These are phyloP conservation scores for Oasisia sp. DNA, from an alignment of 2,888 invertebrate genomes.

Conservation along the genomic window DNA sequence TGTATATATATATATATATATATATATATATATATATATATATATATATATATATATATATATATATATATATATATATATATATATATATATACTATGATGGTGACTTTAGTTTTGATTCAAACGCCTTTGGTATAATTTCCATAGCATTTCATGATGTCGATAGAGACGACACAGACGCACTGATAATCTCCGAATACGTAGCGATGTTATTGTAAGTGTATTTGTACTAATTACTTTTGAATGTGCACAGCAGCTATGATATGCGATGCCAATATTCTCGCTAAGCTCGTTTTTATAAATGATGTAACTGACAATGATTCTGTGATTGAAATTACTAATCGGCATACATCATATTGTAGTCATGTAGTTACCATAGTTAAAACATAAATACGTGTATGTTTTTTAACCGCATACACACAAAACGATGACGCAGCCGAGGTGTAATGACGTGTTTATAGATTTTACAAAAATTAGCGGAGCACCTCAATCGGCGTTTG, in stretches of 20 bases:
- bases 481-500: neutral
- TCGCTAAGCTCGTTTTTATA: neutral
- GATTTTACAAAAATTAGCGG: neutral
- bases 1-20: too few relatives aligned
- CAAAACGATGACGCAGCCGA: neutral
- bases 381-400: neutral
- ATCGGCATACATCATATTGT: neutral
- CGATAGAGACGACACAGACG: neutral
- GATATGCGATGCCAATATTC: neutral
- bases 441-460: neutral
- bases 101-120: neutral
- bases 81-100: too few relatives aligned
- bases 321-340: neutral
- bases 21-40: too few relatives aligned
- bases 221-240: constrained; percentile 1
- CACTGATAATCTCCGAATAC: neutral
- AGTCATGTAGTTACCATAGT: neutral
- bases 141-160: constrained; percentile 4
- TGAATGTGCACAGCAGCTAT: neutral
- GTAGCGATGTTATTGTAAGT: neutral
- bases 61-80: too few relatives aligned
- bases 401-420: too few relatives aligned
- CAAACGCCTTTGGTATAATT: constrained; percentile 3
- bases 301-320: neutral
- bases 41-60: too few relatives aligned